Percentiles rank a stretch among this genome's conserved stretches.
Evolutionary conservation across 1,140 invertebrate species (phyloP).

Genomic region (Euwallacea similis): DNA sequence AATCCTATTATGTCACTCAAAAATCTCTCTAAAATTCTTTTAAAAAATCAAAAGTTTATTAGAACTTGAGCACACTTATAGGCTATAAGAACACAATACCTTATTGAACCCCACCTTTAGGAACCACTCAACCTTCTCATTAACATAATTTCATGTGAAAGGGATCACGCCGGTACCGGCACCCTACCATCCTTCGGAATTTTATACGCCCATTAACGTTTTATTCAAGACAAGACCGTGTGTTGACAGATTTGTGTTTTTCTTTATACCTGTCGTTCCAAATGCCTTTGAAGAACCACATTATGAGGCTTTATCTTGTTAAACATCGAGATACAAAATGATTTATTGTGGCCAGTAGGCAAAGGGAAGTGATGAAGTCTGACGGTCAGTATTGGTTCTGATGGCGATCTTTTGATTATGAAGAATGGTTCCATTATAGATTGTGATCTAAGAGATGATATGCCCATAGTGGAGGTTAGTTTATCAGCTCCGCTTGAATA

Average conservation of each 20-base stretch:
- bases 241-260: conserved; percentile 28
- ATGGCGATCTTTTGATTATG: background rate
- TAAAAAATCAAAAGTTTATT: too few species aligned
- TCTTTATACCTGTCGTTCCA: background rate
- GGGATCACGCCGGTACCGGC: conserved; percentile 15
- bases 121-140: background rate
- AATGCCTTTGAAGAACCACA: too few species aligned
- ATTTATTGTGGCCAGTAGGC: background rate
- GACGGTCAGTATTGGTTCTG: conserved; percentile 2
- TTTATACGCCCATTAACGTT: conserved; percentile 26
- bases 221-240: conserved; percentile 22
- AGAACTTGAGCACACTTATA: too few species aligned
- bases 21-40: too few species aligned
- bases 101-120: background rate
- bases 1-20: too few species aligned
- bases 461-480: too few species aligned
- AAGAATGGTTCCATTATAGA: background rate
- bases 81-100: too few species aligned
- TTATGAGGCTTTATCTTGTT: too few species aligned
- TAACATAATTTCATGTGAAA: conserved; percentile 25
- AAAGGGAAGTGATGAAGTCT: background rate
- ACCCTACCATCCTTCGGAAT: conserved; percentile 1
- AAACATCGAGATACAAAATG: too few species aligned
- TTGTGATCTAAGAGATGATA: too few species aligned
- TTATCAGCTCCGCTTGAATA: too few species aligned